Evolutionary conservation across 2,113 vertebrate genomes (phyloP).

Genomic region (Leptobrachium leishanense): DNA sequence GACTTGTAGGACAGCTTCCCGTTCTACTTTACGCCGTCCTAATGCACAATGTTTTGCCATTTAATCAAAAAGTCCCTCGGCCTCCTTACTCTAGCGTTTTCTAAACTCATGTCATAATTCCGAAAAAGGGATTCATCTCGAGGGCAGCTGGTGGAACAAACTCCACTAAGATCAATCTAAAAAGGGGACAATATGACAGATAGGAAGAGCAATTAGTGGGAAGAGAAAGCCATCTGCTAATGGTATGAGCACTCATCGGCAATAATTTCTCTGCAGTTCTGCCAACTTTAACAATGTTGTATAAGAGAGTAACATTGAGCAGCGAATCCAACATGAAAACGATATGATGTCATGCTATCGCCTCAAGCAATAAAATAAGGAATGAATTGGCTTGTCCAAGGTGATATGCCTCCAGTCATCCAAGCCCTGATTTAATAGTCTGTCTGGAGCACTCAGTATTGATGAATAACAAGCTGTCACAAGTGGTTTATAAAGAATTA

Average conservation of each 20-base stretch:
- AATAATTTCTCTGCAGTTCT: slow-evolving; percentile 1
- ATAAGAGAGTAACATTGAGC: slow-evolving; percentile 9
- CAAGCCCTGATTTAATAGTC: neutral
- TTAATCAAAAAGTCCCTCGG: neutral
- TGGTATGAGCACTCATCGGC: slow-evolving; percentile 1
- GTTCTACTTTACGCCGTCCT: neutral
- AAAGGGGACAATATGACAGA: slow-evolving; percentile 13
- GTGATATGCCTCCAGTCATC: neutral
- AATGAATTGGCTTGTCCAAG: slow-evolving; percentile 7
- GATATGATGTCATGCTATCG: neutral
- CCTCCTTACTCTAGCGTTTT: neutral
- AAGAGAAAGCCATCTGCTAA: slow-evolving; percentile 15
- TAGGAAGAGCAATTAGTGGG: slow-evolving; percentile 20
- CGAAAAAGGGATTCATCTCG: too few species aligned
- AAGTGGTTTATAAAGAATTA: neutral
- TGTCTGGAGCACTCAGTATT: neutral
- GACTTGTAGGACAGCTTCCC: too few species aligned
- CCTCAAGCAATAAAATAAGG: slow-evolving; percentile 25
- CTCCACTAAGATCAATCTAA: neutral
- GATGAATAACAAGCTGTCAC: slow-evolving; percentile 6
- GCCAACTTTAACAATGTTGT: slow-evolving; percentile 17
- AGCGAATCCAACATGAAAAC: slow-evolving; percentile 2
- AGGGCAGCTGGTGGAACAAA: neutral
- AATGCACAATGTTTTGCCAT: neutral
- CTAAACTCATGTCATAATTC: neutral